Evolutionary conservation across 1,140 invertebrate genomes (phyloP).

Genomic region (Battus philenor): DNA sequence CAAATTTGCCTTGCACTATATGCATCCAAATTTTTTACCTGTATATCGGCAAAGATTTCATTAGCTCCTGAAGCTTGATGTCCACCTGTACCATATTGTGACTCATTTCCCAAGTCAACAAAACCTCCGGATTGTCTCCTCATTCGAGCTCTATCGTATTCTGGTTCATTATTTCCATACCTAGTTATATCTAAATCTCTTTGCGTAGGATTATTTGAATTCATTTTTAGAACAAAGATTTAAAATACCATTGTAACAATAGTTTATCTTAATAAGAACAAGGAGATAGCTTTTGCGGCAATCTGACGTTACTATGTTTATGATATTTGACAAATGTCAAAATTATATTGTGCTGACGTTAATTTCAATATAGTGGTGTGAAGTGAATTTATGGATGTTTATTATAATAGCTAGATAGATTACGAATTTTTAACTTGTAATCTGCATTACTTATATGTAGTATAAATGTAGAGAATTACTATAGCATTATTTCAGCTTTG

Average conservation of each 20-base stretch:
- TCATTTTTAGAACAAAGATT: constrained; percentile 38
- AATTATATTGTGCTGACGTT: no score
- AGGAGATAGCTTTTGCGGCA: no score
- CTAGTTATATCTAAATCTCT: constrained; percentile 61
- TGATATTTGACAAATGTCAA: no score
- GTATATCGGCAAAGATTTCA: constrained; percentile 92
- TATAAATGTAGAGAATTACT: no score
- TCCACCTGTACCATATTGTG: constrained; percentile 84
- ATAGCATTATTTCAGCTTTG: no score
- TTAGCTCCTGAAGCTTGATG: constrained; percentile 90
- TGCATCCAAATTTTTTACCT: constrained; percentile 69
- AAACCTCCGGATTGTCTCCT: constrained; percentile 79
- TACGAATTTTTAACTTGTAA: no score
- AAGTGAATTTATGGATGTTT: no score
- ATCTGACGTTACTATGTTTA: no score
- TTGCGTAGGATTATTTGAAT: constrained; percentile 47
- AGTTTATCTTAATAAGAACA: constrained; percentile 14
- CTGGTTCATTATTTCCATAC: constrained; percentile 59
- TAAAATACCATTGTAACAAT: constrained; percentile 10
- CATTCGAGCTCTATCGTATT: constrained; percentile 60
- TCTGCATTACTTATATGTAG: no score
- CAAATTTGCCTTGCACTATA: not conserved
- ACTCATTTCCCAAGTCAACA: constrained; percentile 83
- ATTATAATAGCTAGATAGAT: no score
- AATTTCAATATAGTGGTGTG: no score